These are phyloP conservation scores for Maniola jurtina DNA, from an alignment of 1,140 invertebrate genomes.

Conservation along the genomic window DNA sequence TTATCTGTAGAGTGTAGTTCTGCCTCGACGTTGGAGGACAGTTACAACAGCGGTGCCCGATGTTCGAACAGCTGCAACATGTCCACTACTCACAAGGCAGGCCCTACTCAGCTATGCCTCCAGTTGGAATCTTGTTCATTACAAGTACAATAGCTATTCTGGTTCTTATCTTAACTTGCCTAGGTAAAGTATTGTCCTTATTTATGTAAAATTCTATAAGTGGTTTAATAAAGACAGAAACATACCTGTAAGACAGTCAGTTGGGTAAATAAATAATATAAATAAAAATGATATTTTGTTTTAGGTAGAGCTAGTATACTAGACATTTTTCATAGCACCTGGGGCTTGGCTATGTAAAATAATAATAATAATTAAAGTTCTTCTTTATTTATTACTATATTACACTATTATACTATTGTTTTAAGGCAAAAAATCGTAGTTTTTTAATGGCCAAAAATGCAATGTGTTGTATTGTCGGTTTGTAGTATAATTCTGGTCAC, in stretches of 20 bases:
- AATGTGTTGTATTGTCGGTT: too few relatives aligned
- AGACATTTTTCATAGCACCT: too few relatives aligned
- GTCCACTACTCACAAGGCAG: slow-evolving; percentile 89
- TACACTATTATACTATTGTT: too few relatives aligned
- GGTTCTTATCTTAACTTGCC: slow-evolving; percentile 91
- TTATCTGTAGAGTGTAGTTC: slow-evolving; percentile 84
- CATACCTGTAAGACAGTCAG: too few relatives aligned
- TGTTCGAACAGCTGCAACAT: slow-evolving; percentile 72
- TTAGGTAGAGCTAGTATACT: too few relatives aligned
- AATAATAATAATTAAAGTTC: too few relatives aligned
- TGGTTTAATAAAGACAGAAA: background rate
- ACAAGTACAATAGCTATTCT: slow-evolving; percentile 92
- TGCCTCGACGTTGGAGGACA: slow-evolving; percentile 89
- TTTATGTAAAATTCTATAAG: slow-evolving; percentile 8
- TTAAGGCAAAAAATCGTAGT: background rate
- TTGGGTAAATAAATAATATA: too few relatives aligned
- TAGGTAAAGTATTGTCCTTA: slow-evolving; percentile 79
- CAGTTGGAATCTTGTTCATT: slow-evolving; percentile 92
- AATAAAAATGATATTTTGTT: too few relatives aligned
- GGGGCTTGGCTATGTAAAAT: too few relatives aligned
- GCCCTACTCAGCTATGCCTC: slow-evolving; percentile 92
- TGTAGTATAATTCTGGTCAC: too few relatives aligned
- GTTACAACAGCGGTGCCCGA: slow-evolving; percentile 85
- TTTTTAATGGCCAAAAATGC: too few relatives aligned
- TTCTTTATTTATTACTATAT: too few relatives aligned